phyloP scores from a whole-genome alignment of 2,888 invertebrate genomes.

The Ophioninae sp. region DNA sequence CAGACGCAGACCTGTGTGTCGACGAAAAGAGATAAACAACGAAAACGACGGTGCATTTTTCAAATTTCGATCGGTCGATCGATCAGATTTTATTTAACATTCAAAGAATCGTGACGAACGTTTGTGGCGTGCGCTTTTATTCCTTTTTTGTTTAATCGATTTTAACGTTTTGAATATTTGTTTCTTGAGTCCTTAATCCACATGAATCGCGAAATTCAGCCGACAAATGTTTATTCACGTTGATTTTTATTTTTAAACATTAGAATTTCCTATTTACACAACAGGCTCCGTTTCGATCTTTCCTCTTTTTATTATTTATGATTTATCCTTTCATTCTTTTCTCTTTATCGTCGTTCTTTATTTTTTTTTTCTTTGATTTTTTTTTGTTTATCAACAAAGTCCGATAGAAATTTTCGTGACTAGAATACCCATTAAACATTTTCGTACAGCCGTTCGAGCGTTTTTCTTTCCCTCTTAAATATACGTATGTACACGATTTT shows the following conservation, averaged over 20 bases:
- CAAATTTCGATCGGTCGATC: neutral
- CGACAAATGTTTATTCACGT: conserved; percentile 1
- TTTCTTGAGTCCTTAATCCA: neutral
- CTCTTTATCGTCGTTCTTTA: neutral
- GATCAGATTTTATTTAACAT: neutral
- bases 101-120: neutral
- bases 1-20: too few relatives aligned
- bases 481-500: conserved; percentile 48
- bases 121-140: neutral
- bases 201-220: neutral
- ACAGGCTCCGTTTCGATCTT: neutral
- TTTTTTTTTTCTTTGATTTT: neutral
- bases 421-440: conserved; percentile 68
- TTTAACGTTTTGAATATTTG: neutral
- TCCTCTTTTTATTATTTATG: neutral
- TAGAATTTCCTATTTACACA: conserved; percentile 19
- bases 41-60: neutral
- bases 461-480: conserved; percentile 72
- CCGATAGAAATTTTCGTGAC: conserved; percentile 68
- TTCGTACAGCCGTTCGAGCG: conserved; percentile 72
- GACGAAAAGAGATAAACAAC: neutral
- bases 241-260: conserved; percentile 3
- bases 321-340: too few relatives aligned
- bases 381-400: conserved; percentile 39
- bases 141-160: neutral